Evolutionary conservation across 2,113 vertebrate genomes (phyloP), one percentile per base, ranked within the genome.

Genomic region (Melanerpes aurifrons): DNA sequence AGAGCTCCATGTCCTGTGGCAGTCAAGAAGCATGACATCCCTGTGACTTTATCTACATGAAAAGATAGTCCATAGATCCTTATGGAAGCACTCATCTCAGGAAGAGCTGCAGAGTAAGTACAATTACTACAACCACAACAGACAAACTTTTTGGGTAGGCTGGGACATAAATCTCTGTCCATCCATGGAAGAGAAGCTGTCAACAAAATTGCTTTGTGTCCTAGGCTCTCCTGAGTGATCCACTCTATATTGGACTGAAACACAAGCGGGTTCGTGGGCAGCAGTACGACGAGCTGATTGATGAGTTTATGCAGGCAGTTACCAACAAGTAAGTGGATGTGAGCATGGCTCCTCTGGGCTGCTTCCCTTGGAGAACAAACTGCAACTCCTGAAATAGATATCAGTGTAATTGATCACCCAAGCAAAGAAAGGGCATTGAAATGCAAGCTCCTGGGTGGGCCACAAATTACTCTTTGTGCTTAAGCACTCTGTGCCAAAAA

Each of bases 221-320:
- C 47, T 97, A 99, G 99, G 89, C 97, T 64, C 98, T 99, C 73
- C 98, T 99, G 81, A 97, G 97, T 72, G 99, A 99, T 87, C 99
- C 99, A 9, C 97, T 99, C 89, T 99, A 99, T 97, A 99, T 99
- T 18, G 99, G 99, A 81, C 98, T 99, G 96, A 99, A 98, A 95
- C 99, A 99, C 97, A 99, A 98, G 93, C 97, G 99, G 31, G 97
- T 99, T 72, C 96, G 98, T 87, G 99, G 99, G 87, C 98, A 99
- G 94, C 97, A 98, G 61, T 99, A 99, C 17, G 99, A 99, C 31
- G 98, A 98, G 4, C 98, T 99, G 90, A 93, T 99, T 70, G 99
- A 99, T 9, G 99, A 99, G 97, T 99, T 99, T 97, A 99, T 99
- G 99, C 98, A 99, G 97, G 99, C 99, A 0, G 99, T 99, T 87